Evolutionary conservation across 2,888 invertebrate species (phyloP).

Genomic region (Eremobia ochroleuca): DNA sequence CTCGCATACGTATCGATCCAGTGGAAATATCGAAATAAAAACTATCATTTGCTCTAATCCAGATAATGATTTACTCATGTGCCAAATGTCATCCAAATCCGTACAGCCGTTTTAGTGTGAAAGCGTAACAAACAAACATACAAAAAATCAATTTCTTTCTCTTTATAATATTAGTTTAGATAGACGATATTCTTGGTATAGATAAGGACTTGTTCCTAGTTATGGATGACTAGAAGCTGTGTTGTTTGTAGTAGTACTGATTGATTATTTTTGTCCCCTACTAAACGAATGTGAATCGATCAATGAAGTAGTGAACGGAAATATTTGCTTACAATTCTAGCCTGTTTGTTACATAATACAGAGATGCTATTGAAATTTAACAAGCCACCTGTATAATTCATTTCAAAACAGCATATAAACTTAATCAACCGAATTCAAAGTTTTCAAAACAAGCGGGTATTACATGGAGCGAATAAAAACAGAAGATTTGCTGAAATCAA

Average conservation of each 20-base stretch:
- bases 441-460: constrained; percentile 44
- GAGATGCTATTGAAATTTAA: constrained; percentile 28
- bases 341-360: not conserved
- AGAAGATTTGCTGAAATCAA: constrained; percentile 59
- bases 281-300: not conserved
- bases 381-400: constrained; percentile 38
- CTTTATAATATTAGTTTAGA: no score
- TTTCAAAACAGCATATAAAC: constrained; percentile 31
- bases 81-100: no score
- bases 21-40: no score
- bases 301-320: constrained; percentile 5
- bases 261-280: not conserved
- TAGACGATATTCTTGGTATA: no score
- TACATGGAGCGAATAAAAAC: constrained; percentile 61
- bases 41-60: no score
- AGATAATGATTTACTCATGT: no score
- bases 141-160: no score
- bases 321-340: not conserved
- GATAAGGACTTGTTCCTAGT: not conserved
- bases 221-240: not conserved
- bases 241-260: not conserved
- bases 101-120: no score
- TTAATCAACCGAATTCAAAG: constrained; percentile 24
- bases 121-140: no score
- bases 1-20: no score